These are phyloP conservation scores for Pomacea canaliculata DNA, from an alignment of 2,888 invertebrate species.

Conservation along the genomic window DNA sequence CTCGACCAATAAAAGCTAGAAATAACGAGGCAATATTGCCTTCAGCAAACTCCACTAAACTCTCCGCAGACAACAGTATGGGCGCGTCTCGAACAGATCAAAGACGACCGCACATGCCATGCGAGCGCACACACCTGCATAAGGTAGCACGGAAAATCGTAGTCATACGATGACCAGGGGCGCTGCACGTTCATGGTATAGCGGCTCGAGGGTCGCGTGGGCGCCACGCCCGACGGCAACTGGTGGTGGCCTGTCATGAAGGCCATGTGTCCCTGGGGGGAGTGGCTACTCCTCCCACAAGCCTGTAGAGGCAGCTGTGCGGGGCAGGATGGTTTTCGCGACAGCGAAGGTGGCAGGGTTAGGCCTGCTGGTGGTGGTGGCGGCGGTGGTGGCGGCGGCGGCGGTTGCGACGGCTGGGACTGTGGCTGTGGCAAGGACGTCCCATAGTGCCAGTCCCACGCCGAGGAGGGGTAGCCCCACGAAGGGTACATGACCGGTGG, in stretches of 20 bases:
- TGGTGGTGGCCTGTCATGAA: slow-evolving; percentile 2
- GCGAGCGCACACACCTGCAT: neutral
- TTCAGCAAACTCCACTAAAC: no score
- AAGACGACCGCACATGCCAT: no score
- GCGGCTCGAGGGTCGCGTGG: neutral
- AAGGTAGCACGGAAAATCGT: slow-evolving; percentile 16
- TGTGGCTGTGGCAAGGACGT: slow-evolving; percentile 9
- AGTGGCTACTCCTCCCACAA: neutral
- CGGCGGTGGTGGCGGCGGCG: neutral
- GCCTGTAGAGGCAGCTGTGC: slow-evolving; percentile 10
- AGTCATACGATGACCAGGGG: slow-evolving; percentile 12
- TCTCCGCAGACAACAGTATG: no score
- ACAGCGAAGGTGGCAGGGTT: slow-evolving; percentile 11
- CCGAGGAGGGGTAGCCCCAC: slow-evolving; percentile 20
- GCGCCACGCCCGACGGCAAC: slow-evolving; percentile 1
- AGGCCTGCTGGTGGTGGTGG: neutral
- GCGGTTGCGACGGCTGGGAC: slow-evolving; percentile 2
- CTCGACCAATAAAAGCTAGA: no score
- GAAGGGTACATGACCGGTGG: slow-evolving; percentile 18
- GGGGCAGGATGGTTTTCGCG: slow-evolving; percentile 14
- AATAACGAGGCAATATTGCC: no score
- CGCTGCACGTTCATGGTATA: slow-evolving; percentile 6
- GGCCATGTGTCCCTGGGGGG: slow-evolving; percentile 1
- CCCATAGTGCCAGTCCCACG: slow-evolving; percentile 28
- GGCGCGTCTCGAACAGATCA: no score